phyloP scores from a whole-genome alignment of 2,888 invertebrate genomes.

The Acronicta leporina region DNA sequence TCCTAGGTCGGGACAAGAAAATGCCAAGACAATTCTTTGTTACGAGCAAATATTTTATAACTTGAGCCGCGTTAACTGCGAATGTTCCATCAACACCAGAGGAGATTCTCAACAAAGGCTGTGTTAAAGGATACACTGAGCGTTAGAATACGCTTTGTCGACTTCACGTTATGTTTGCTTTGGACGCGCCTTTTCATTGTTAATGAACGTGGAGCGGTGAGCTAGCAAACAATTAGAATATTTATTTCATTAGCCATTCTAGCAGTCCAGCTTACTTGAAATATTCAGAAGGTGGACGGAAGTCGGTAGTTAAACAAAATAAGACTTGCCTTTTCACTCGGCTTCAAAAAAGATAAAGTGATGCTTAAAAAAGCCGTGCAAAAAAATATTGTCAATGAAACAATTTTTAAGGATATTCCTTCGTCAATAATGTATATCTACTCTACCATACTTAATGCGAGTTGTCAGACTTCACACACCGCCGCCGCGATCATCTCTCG shows the following conservation, averaged over 20 bases:
- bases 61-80: constrained; percentile 51
- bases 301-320: background rate
- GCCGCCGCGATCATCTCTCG: too few species aligned
- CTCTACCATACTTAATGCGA: too few species aligned
- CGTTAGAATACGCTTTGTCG: constrained; percentile 74
- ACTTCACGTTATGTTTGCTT: constrained; percentile 66
- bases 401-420: too few species aligned
- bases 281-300: constrained; percentile 21
- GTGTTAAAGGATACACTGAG: constrained; percentile 68
- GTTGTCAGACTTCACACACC: too few species aligned
- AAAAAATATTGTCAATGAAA: too few species aligned
- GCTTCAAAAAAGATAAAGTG: too few species aligned
- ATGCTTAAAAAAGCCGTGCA: too few species aligned
- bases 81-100: constrained; percentile 70
- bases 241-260: constrained; percentile 52
- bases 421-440: too few species aligned
- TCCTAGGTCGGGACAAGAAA: constrained; percentile 4
- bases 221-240: constrained; percentile 52
- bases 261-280: constrained; percentile 20
- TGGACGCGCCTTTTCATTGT: constrained; percentile 62
- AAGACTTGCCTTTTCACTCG: background rate
- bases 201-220: constrained; percentile 46
- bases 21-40: constrained; percentile 13
- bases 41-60: constrained; percentile 31
- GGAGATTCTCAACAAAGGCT: constrained; percentile 72